A percentile compares a stretch with the other conserved stretches of the same genome.
Evolutionary conservation across 2,888 invertebrate genomes (phyloP).

Genomic region (Lycophotia porphyrea): DNA sequence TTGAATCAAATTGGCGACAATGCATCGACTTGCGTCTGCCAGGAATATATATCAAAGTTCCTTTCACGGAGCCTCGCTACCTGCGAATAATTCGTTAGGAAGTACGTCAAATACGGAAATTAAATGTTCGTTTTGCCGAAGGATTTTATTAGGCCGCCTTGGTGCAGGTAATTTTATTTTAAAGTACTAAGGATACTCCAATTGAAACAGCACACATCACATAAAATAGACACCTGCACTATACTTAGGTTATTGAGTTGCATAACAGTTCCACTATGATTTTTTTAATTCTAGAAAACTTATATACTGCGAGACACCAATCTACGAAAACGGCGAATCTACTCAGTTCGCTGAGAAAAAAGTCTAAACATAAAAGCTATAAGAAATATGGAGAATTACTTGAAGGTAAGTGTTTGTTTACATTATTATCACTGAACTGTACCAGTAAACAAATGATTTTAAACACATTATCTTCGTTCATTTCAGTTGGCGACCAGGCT

Average conservation of each 20-base stretch:
- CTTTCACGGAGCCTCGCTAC: conserved; percentile 77
- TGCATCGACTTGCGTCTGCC: conserved; percentile 86
- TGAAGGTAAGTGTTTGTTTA: conserved; percentile 89
- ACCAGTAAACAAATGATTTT: not conserved
- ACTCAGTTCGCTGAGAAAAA: conserved; percentile 82
- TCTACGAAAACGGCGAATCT: conserved; percentile 85
- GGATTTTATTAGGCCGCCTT: conserved; percentile 78
- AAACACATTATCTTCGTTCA: not conserved
- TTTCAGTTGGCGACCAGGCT: conserved; percentile 91
- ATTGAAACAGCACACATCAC: not conserved
- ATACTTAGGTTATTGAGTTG: conserved; percentile 77
- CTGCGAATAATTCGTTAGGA: conserved; percentile 74
- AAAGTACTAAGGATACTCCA: not conserved
- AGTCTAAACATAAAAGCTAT: conserved; percentile 83
- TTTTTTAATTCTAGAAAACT: conserved; percentile 80
- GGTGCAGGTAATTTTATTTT: conserved; percentile 77
- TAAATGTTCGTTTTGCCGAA: conserved; percentile 87
- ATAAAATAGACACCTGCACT: conserved; percentile 5
- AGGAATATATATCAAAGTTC: conserved; percentile 84
- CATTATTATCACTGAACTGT: conserved; percentile 11
- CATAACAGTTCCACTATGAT: conserved; percentile 77
- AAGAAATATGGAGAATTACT: conserved; percentile 92
- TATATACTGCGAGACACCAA: conserved; percentile 79
- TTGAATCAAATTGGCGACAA: conserved; percentile 74
- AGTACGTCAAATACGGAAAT: conserved; percentile 75